These are phyloP conservation scores for Siniperca scherzeri DNA, from an alignment of 2,797 vertebrate species.

Conservation along the genomic window DNA sequence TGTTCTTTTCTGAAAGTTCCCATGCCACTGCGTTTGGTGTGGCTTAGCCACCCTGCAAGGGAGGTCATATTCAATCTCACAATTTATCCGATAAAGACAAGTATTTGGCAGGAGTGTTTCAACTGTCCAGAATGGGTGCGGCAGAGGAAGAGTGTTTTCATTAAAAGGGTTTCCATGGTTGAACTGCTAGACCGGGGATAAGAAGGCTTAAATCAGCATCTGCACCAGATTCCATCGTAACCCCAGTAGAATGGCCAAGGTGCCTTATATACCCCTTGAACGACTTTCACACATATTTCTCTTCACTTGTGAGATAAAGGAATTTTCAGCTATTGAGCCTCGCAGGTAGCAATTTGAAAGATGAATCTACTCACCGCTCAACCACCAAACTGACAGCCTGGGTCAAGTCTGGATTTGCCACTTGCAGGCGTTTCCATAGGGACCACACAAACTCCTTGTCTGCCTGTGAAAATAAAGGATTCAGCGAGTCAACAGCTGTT, in stretches of 20 bases:
- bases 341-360: constrained; percentile 76
- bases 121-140: constrained; percentile 79
- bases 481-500: constrained; percentile 48
- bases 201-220: constrained; percentile 87
- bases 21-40: constrained; percentile 80
- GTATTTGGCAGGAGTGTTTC: constrained; percentile 81
- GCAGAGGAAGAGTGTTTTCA: constrained; percentile 81
- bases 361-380: constrained; percentile 90
- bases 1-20: constrained; percentile 75
- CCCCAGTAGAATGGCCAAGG: constrained; percentile 77
- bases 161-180: constrained; percentile 84
- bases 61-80: constrained; percentile 84
- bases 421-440: constrained; percentile 94
- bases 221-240: constrained; percentile 84
- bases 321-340: constrained; percentile 76
- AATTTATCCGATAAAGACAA: constrained; percentile 86
- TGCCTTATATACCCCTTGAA: constrained; percentile 80
- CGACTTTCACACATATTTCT: constrained; percentile 82
- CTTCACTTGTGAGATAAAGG: constrained; percentile 74
- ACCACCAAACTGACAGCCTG: constrained; percentile 92
- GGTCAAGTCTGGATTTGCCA: constrained; percentile 92
- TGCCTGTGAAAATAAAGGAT: constrained; percentile 85
- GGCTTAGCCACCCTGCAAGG: constrained; percentile 79
- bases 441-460: constrained; percentile 99
- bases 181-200: constrained; percentile 84